These are phyloP conservation scores for Malaclemys terrapin DNA, from an alignment of 2,113 vertebrate species.

Conservation along the genomic window DNA sequence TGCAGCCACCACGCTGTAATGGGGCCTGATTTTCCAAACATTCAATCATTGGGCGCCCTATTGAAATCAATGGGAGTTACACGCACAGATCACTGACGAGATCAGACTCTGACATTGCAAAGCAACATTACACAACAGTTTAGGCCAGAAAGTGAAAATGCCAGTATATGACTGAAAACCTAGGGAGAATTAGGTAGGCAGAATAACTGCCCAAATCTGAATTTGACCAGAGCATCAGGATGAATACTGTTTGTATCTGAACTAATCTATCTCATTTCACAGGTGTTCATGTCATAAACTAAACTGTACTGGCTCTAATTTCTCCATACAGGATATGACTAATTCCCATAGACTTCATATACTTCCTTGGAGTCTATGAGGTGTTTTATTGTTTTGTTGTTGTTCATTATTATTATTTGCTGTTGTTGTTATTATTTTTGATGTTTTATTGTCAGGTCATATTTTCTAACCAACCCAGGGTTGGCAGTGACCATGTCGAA, in stretches of 20 bases:
- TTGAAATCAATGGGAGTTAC: not conserved
- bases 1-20: not conserved
- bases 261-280: not conserved
- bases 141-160: not conserved
- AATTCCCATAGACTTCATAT: not conserved
- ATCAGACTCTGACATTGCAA: not conserved
- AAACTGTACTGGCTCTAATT: not conserved
- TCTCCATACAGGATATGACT: not conserved
- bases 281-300: not conserved
- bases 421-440: too few relatives aligned
- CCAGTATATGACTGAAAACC: not conserved
- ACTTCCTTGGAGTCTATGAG: not conserved
- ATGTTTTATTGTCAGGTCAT: not conserved
- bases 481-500: too few relatives aligned
- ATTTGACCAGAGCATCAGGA: not conserved
- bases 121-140: not conserved
- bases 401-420: not conserved
- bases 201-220: not conserved
- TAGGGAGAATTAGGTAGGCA: not conserved
- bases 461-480: not conserved
- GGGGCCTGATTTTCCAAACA: not conserved
- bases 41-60: not conserved
- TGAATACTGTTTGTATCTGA: not conserved
- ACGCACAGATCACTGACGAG: not conserved
- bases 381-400: not conserved